These are phyloP conservation scores for Torymus aiolomorphi DNA, from an alignment of 2,888 invertebrate species.

Conservation along the genomic window DNA sequence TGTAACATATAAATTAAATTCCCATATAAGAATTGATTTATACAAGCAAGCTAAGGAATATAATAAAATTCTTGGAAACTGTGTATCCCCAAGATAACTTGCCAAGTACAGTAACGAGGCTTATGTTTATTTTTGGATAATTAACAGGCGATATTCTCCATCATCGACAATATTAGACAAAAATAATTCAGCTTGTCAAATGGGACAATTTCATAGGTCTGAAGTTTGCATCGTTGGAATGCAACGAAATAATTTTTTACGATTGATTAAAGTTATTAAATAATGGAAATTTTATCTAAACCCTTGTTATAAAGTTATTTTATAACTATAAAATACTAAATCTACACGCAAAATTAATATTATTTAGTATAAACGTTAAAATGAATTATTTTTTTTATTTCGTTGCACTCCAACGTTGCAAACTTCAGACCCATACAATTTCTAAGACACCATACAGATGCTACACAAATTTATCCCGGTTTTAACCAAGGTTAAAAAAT, in stretches of 20 bases:
- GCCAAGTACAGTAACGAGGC: slow-evolving; percentile 58
- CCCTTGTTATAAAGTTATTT: no score
- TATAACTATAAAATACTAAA: no score
- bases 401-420: no score
- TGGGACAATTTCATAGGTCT: slow-evolving; percentile 39
- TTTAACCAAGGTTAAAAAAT: slow-evolving; percentile 1
- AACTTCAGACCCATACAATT: slow-evolving; percentile 2
- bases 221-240: no score
- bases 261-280: no score
- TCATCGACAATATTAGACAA: slow-evolving; percentile 62
- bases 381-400: no score
- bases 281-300: no score
- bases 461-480: not conserved
- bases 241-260: no score
- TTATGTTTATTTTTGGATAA: slow-evolving; percentile 66
- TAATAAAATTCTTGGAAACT: slow-evolving; percentile 24
- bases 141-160: slow-evolving; percentile 61
- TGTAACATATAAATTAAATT: not conserved
- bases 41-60: slow-evolving; percentile 15
- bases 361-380: no score
- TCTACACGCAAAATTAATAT: no score
- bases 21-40: not conserved
- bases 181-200: slow-evolving; percentile 64
- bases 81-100: slow-evolving; percentile 39
- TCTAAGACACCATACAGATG: slow-evolving; percentile 59